Evolutionary conservation across 2,113 vertebrate species (phyloP), one percentile per base, ranked within the genome.

Genomic region (Phrynocephalus versicolor): DNA sequence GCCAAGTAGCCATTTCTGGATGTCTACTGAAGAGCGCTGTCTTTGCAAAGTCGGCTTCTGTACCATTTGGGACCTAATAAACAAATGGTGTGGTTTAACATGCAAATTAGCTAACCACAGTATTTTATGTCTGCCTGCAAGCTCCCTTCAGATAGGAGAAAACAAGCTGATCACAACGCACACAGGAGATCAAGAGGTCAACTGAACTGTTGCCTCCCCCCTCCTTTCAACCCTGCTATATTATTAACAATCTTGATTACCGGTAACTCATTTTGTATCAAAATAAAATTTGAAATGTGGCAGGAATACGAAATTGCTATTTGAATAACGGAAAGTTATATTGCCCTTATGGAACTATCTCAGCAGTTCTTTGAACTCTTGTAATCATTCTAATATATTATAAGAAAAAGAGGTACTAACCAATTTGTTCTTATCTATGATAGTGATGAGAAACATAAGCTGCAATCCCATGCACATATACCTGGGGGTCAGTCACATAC

Each of bases 1-100:
- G 99, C 99, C 99, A 99, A 10, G 92, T 93, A 3, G 95, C 93
- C 99, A 99, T 99, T 92, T 98, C 98, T 1, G 98, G 98, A 80
- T 99, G 99, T 6, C 99, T 97, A 41, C 67, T 94, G 92, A 99
- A 99, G 55, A 99, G 88, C 0, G 97, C 92, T 14, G 93, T 92
- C 93, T 97, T 97, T 0, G 98, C 98, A 51, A 97, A 84, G 0
- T 84, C 95, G 0, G 77, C 90, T 92, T 99, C 99, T 0, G 97
- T 95, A 45, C 93, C 97, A 5, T 97, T 97, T 83, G 18, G 74
- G 69, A 99, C 96, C 98, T 99, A 73, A 76, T 90, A 41, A 92
- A 93, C 82, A 83, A 35, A 14, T 0, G 84, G 1, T 30, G 23
- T 7, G 2, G 37, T 0, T 55, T 75, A 27, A 0, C 0, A 30